Evolutionary conservation across 2,888 invertebrate genomes (phyloP), one percentile per base, ranked within the genome.

Genomic region (Eupithecia vulgata): DNA sequence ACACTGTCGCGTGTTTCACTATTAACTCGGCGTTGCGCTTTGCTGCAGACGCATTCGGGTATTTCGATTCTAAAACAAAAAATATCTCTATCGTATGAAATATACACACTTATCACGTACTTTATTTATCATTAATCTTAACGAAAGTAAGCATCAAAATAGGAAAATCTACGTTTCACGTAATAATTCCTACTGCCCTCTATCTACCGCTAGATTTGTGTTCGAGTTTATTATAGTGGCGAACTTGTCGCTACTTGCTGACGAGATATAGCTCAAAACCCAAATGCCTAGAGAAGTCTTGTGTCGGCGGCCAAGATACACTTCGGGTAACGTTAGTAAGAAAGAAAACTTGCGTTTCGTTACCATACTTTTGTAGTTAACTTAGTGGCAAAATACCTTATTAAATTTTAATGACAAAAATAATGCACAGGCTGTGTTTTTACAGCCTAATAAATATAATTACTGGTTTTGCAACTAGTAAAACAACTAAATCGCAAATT

Each of bases 21-120:
- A 94, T 85, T 77, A 89, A 78, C 89, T 91, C 91, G 84, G 93
- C 93, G 90, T 93, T 94, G 85, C 88, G 88, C 88, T 89, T 92
- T 82, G 90, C 89, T 66, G 75, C 70, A 62, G 88, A 88, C 85
- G 87, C 85, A 82, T 88, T 89, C 86, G 84, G 88, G 84, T 89
- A 85, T 87, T 88, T 82, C 81, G 80, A 80, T 84, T 91, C 93
- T 93, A 93, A 88, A 93, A 93, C 93, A 93, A 91, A 93, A 71
- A 61, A 72, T 45, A 72, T 48, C 64, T 68, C 21, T 57, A 65
- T 68, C 52, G 72, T 67, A 52, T 67, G 45, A 67, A 67, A 67
- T 45, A 67, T 52, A 48, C 37, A 40, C 35, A 65, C 25, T 65
- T 40, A 34, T 65, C 65, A 65, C 40, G 65, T 65, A 37, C 6